A percentile compares a stretch with the other conserved stretches of the same genome.
These are phyloP conservation scores for Puma concolor DNA, from an alignment of 2,113 vertebrate genomes.

Conservation along the genomic window DNA sequence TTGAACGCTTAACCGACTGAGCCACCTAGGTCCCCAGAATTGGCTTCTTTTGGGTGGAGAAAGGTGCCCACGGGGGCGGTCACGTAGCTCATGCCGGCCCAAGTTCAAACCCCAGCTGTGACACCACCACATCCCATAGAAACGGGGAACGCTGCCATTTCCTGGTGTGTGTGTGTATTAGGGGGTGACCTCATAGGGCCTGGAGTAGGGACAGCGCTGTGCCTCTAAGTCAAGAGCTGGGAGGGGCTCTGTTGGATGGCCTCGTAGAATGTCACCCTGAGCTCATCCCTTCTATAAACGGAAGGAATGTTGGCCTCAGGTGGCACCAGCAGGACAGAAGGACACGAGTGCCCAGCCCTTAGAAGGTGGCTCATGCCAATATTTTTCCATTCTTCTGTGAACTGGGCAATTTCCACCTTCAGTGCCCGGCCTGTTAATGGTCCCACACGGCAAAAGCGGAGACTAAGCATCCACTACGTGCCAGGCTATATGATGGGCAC, in stretches of 20 bases:
- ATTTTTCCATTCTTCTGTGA: not conserved
- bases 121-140: rapidly evolving
- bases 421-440: no score
- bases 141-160: not conserved
- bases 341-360: rapidly evolving
- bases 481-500: not conserved
- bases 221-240: not conserved
- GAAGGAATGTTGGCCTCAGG: not conserved
- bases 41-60: not conserved
- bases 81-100: not conserved
- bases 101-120: not conserved
- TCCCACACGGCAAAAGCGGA: not conserved
- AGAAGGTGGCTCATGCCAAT: not conserved
- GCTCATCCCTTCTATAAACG: not conserved
- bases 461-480: not conserved
- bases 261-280: not conserved
- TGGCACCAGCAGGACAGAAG: not conserved
- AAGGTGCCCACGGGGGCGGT: no score
- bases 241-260: not conserved
- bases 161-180: not conserved
- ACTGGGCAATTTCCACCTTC: not conserved
- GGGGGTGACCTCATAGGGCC: not conserved
- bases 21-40: not conserved
- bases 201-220: not conserved
- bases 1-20: no score